phyloP scores from a whole-genome alignment of 2,113 vertebrate species.

The Tetraodon nigroviridis region DNA sequence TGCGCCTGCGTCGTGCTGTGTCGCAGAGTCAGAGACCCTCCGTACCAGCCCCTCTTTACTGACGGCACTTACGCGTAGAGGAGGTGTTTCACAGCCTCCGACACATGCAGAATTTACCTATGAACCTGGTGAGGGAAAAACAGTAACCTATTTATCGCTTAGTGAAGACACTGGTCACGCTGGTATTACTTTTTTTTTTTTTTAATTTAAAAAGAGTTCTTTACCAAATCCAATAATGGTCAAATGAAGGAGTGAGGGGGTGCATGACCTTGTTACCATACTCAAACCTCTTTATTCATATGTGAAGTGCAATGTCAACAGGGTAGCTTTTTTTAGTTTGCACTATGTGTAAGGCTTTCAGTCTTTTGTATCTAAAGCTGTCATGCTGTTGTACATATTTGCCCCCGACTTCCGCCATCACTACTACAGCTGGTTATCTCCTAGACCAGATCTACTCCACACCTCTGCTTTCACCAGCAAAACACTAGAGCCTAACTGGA shows the following conservation, averaged over 20 bases:
- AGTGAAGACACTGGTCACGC: conserved; percentile 21
- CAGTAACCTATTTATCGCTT: conserved; percentile 21
- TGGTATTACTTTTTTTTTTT: neutral
- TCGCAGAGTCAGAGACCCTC: conserved; percentile 84
- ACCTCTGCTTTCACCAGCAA: conserved; percentile 64
- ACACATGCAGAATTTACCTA: conserved; percentile 40
- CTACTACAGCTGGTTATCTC: conserved; percentile 7
- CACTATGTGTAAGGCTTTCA: conserved; percentile 59
- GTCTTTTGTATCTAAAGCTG: conserved; percentile 46
- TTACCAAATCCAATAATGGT: conserved; percentile 39
- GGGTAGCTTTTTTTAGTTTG: conserved; percentile 59
- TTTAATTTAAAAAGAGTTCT: conserved; percentile 24
- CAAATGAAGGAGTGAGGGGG: conserved; percentile 9
- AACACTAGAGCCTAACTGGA: conserved; percentile 36
- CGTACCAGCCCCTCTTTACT: conserved; percentile 90
- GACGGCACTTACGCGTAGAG: conserved; percentile 84
- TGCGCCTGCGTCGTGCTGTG: conserved; percentile 89
- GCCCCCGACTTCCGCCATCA: conserved; percentile 10
- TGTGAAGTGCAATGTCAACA: conserved; percentile 35
- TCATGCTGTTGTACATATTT: conserved; percentile 37
- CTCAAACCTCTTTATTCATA: conserved; percentile 9
- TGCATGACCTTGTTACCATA: conserved; percentile 10
- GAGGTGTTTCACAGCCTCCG: conserved; percentile 13
- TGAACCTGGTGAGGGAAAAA: conserved; percentile 66
- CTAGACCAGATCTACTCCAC: conserved; percentile 22